Percentiles rank a stretch among this genome's conserved stretches.
phyloP scores from a whole-genome alignment of 2,888 invertebrate genomes.

The Euzetes globulus region DNA sequence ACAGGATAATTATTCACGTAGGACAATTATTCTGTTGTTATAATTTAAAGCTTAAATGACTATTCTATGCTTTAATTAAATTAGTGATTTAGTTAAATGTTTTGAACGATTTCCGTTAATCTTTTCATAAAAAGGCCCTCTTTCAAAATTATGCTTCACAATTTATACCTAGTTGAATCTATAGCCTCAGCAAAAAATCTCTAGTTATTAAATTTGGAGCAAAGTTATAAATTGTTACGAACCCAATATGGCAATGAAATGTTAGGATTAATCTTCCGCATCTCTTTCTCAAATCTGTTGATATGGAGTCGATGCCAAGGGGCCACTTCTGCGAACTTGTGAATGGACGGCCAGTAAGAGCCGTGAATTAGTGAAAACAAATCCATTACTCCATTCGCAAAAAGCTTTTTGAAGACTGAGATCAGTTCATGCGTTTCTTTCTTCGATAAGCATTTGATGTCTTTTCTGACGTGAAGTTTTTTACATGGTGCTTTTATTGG shows the following conservation, averaged over 20 bases:
- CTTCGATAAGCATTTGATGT: slow-evolving; percentile 9
- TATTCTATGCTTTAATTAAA: no score
- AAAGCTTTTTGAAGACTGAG: background rate
- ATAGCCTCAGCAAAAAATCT: no score
- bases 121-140: no score
- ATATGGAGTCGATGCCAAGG: slow-evolving; percentile 3
- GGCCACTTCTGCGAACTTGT: background rate
- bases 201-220: no score
- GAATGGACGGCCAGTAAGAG: background rate
- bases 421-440: background rate
- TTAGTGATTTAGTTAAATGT: no score
- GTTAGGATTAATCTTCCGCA: background rate
- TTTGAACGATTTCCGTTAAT: no score
- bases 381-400: slow-evolving; percentile 11
- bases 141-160: no score
- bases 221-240: background rate
- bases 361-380: background rate
- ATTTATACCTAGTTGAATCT: no score
- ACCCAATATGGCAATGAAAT: slow-evolving; percentile 20
- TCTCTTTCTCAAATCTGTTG: background rate
- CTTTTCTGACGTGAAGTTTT: background rate
- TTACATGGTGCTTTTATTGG: background rate
- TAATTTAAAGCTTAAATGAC: no score
- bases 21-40: no score
- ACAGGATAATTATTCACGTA: no score